A percentile compares a stretch with the other conserved stretches of the same genome.
These are phyloP conservation scores for Saguinus imperator DNA, from an alignment of 2,113 vertebrate genomes.

Conservation along the genomic window DNA sequence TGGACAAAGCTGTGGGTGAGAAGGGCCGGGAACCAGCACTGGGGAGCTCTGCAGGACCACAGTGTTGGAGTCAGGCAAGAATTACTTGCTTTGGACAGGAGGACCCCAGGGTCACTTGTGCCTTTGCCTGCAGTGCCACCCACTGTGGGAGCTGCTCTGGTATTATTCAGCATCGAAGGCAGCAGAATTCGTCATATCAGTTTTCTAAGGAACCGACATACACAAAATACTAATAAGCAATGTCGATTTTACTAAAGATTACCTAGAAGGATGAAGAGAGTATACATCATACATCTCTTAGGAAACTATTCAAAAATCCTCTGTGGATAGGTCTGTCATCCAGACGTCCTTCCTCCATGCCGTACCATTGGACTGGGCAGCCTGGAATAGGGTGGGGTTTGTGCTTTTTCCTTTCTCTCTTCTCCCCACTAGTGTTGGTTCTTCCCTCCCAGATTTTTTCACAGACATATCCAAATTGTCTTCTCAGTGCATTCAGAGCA, in stretches of 20 bases:
- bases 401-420: not conserved
- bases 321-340: not conserved
- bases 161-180: not conserved
- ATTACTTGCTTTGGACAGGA: not conserved
- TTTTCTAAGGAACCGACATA: not conserved
- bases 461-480: not conserved
- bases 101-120: not conserved
- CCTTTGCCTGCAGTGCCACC: not conserved
- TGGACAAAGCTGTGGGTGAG: not conserved
- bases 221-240: not conserved
- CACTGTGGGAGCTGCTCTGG: not conserved
- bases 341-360: fast-evolving
- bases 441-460: not conserved
- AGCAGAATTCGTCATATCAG: not conserved
- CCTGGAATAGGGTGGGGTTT: not conserved
- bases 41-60: not conserved
- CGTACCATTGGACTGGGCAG: not conserved
- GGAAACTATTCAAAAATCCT: not conserved
- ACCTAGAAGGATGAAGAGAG: too few species aligned
- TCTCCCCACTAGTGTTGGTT: not conserved
- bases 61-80: not conserved
- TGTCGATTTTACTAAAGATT: not conserved
- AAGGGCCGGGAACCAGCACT: not conserved
- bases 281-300: not conserved
- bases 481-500: not conserved